Evolutionary conservation across 1,140 invertebrate genomes (phyloP), one percentile per base, ranked within the genome.

Genomic region (Trichoplusia ni): DNA sequence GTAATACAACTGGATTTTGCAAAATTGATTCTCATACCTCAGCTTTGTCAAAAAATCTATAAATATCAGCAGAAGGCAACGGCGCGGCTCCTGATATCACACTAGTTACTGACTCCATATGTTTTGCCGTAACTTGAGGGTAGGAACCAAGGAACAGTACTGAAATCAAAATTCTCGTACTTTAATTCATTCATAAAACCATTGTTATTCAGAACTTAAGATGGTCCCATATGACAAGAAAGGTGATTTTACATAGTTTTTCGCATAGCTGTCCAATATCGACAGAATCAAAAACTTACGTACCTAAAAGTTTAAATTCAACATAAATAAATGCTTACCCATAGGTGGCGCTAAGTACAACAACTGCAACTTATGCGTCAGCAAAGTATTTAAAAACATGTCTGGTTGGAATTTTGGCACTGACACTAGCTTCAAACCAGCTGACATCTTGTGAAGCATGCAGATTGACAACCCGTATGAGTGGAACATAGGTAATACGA

Each of bases 401-500:
- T 95, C 92, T 0, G 95, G 93, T 38, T 91, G 91, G 67, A 98
- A 98, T 82, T 93, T 94, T 1, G 95, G 94, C 40, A 98, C 47
- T 0, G 95, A 95, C 0, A 97, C 87, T 19, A 96, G 53, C 73
- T 94, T 94, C 0, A 87, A 72, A 0, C 97, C 97, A n/a, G 82
- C 74, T 0, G 89, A 72, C 29, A 97, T 67, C 64, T 91, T 92
- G 47, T 92, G 86, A 0, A 95, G 60, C 71, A 93, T 84, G 0
- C 92, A 67, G 0, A 90, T 73, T 6, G 89, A 92, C 49, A 97
- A 90, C 0, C 96, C 97, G 78, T 96, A 98, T 54, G 95, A 95
- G 77, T 99, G 97, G 71, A 95, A 98, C 78, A 97, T 94, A 3
- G 97, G 97, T 33, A 98, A 81, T 3, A 98, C 88, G 0, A 81